These are phyloP conservation scores for Tursiops truncatus DNA, from an alignment of 2,113 vertebrate genomes.

Conservation along the genomic window DNA sequence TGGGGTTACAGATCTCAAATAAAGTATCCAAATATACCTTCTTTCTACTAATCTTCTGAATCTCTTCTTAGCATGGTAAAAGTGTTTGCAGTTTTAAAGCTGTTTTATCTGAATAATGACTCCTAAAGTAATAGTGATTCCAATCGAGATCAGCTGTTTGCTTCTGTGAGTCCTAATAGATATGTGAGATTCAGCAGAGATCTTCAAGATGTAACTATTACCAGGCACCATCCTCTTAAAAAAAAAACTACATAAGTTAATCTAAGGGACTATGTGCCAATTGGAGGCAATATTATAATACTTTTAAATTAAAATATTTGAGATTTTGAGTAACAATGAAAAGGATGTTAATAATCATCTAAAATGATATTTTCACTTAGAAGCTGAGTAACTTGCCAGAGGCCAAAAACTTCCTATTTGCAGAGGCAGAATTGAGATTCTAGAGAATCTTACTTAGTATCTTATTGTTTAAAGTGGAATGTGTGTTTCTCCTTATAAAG, in stretches of 20 bases:
- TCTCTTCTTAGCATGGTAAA: background rate
- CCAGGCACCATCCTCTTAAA: background rate
- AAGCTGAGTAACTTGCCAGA: background rate
- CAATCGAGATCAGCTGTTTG: background rate
- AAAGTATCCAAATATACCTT: background rate
- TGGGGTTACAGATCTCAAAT: background rate
- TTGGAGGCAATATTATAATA: background rate
- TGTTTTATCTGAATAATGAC: background rate
- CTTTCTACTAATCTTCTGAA: background rate
- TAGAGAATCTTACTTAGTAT: background rate
- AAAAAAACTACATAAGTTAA: background rate
- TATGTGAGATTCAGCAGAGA: background rate
- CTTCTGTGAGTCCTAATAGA: background rate
- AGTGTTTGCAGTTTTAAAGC: background rate
- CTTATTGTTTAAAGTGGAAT: background rate
- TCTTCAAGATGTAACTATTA: background rate
- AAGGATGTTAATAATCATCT: background rate
- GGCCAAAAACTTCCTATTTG: background rate
- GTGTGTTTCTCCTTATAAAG: background rate
- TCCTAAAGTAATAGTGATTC: background rate
- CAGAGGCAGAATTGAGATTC: background rate
- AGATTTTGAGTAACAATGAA: background rate
- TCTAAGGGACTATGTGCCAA: background rate
- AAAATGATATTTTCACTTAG: background rate
- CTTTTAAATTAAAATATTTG: background rate